These are phyloP conservation scores for Corythornis madagascariensis DNA, from an alignment of 2,113 vertebrate species.

Conservation along the genomic window DNA sequence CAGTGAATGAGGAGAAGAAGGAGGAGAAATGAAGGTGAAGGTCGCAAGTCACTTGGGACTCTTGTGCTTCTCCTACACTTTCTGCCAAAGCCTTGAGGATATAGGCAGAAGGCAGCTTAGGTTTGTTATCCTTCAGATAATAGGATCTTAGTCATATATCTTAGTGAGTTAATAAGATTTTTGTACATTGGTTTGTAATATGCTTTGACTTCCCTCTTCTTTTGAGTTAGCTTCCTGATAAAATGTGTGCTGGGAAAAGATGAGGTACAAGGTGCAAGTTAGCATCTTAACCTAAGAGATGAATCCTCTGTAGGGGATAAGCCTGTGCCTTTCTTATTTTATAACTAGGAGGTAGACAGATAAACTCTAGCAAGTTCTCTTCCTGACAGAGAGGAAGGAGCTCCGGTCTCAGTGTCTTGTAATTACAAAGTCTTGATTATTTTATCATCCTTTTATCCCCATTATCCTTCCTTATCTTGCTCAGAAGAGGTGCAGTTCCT, in stretches of 20 bases:
- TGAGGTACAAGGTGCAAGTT: neutral
- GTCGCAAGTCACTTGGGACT: neutral
- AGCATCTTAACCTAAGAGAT: neutral
- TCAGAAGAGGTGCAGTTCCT: neutral
- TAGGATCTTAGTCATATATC: neutral
- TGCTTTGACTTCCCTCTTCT: neutral
- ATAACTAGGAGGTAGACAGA: accelerated
- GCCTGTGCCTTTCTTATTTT: neutral
- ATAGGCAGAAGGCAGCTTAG: neutral
- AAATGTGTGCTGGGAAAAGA: neutral
- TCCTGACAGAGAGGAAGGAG: neutral
- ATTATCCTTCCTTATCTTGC: neutral
- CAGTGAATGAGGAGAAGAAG: neutral
- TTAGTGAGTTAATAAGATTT: slow-evolving; percentile 21
- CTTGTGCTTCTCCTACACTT: neutral
- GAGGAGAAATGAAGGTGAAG: neutral
- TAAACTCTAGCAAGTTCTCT: neutral
- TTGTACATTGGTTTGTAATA: neutral
- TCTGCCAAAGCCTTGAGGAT: neutral
- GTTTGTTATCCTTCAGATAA: slow-evolving; percentile 15
- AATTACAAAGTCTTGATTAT: neutral
- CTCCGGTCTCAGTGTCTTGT: neutral
- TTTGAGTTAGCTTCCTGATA: neutral
- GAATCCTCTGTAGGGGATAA: neutral
- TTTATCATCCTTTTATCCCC: neutral